Conservation (phyloP, 2,113 vertebrate species). For the Plectropomus leopardus region DNA sequence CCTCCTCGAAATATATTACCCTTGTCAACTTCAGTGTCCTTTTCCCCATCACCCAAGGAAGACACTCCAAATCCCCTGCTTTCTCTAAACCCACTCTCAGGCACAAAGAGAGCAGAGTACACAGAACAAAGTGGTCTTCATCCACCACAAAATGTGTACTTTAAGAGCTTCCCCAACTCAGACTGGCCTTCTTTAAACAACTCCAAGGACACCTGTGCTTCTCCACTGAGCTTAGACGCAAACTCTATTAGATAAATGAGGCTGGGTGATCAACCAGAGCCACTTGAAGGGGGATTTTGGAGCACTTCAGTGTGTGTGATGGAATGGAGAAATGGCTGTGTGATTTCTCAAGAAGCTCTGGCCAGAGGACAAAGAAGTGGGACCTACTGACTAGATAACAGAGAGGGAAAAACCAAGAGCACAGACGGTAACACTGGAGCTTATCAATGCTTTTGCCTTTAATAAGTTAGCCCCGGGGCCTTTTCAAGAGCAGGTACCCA, state of each 20-base stretch:
- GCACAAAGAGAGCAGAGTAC: constrained; percentile 59
- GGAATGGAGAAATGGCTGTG: constrained; percentile 24
- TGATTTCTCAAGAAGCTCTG: constrained; percentile 11
- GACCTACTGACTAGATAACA: not conserved
- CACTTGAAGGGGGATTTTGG: constrained; percentile 36
- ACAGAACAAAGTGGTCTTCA: constrained; percentile 69
- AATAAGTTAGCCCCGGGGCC: too few relatives aligned
- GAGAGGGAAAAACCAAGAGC: not conserved
- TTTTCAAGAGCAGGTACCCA: too few relatives aligned
- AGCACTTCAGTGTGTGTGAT: constrained; percentile 34
- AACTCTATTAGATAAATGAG: constrained; percentile 36
- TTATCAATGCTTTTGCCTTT: too few relatives aligned
- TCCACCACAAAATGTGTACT: constrained; percentile 57
- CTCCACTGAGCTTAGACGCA: constrained; percentile 14
- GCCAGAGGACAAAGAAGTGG: not conserved
- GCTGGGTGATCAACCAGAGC: constrained; percentile 40
- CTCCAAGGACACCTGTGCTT: constrained; percentile 57
- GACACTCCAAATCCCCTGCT: constrained; percentile 15
- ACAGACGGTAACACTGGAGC: too few relatives aligned
- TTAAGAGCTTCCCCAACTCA: constrained; percentile 65
- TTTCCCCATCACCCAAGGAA: constrained; percentile 34
- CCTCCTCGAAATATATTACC: not conserved
- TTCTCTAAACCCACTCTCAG: constrained; percentile 56
- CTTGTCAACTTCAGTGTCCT: not conserved
- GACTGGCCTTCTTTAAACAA: constrained; percentile 66